Evolutionary conservation across 2,797 vertebrate species (phyloP).

Genomic region (Monodelphis domestica): DNA sequence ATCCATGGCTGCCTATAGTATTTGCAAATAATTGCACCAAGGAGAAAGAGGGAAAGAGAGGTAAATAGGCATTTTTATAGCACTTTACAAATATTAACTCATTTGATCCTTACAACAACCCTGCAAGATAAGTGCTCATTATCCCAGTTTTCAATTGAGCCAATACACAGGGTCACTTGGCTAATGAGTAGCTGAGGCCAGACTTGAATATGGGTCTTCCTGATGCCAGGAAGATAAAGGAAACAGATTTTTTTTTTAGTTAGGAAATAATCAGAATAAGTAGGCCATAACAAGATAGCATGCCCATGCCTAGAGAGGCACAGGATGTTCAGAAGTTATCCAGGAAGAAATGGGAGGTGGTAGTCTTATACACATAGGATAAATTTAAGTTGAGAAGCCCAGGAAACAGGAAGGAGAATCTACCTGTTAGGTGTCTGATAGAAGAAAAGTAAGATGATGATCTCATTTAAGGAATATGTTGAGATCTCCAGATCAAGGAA

Average conservation of each 20-base stretch:
- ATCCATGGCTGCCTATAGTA: no score
- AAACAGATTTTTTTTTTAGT: background rate
- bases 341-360: slow-evolving; percentile 7
- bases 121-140: no score
- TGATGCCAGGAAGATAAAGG: no score
- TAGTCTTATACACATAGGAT: background rate
- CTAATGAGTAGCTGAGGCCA: background rate
- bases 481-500: background rate
- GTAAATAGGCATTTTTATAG: no score
- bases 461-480: background rate
- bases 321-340: background rate
- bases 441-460: background rate
- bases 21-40: no score
- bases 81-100: no score
- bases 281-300: background rate
- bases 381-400: background rate
- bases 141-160: no score
- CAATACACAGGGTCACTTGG: background rate
- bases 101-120: no score
- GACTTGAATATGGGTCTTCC: background rate
- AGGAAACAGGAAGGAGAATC: background rate
- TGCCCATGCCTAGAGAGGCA: background rate
- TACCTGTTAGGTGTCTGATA: background rate
- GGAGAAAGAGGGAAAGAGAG: no score
- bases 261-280: slow-evolving; percentile 18